Conservation (phyloP, 2,797 vertebrate genomes). For the Nannoperca australis region DNA sequence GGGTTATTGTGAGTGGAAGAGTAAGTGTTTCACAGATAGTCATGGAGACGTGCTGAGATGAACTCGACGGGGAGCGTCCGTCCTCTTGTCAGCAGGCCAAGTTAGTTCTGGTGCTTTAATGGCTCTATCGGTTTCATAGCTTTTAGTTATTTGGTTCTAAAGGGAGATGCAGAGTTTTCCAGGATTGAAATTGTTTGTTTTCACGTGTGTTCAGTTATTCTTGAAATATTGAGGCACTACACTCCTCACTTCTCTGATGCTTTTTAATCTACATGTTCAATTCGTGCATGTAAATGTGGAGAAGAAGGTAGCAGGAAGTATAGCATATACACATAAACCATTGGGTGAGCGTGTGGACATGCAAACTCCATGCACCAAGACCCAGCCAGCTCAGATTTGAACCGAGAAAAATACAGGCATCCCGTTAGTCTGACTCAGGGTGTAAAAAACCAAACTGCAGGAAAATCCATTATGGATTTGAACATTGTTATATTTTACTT, state of each 20-base stretch:
- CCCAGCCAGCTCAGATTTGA: not conserved
- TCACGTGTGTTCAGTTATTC: slow-evolving; percentile 12
- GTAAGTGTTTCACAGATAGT: slow-evolving; percentile 77
- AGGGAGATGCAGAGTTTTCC: slow-evolving; percentile 5
- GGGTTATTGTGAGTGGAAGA: slow-evolving; percentile 71
- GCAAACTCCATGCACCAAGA: not conserved
- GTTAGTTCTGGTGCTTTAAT: slow-evolving; percentile 67
- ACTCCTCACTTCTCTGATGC: not conserved
- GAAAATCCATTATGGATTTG: slow-evolving; percentile 13
- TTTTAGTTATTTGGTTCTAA: slow-evolving; percentile 19
- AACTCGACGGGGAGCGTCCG: slow-evolving; percentile 62
- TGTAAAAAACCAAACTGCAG: not conserved
- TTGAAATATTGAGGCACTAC: not conserved
- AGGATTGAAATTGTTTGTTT: not conserved
- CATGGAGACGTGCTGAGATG: slow-evolving; percentile 75
- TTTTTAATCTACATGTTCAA: slow-evolving; percentile 5
- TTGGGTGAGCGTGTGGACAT: not conserved
- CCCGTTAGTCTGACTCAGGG: not conserved
- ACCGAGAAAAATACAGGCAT: not conserved
- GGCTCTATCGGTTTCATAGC: slow-evolving; percentile 67
- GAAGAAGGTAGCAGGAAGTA: not conserved
- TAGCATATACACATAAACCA: not conserved
- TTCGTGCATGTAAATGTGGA: not conserved
- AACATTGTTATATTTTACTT: slow-evolving; percentile 21
- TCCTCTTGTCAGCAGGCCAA: slow-evolving; percentile 75